Base-by-base conservation (phyloP, 2,888 invertebrate species). In the Iphiclides podalirius region DNA sequence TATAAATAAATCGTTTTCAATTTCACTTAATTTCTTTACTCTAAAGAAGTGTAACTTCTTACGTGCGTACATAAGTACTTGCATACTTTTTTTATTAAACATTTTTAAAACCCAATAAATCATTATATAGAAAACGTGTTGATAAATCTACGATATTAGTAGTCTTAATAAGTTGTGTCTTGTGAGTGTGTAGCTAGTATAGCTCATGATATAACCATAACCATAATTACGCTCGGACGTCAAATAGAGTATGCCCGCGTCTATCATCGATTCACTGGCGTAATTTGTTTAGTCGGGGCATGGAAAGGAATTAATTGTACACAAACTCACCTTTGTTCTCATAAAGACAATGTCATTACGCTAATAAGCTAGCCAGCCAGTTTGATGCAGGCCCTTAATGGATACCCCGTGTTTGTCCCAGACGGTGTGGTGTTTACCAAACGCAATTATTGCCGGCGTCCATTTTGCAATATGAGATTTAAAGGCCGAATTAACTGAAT, bases 391-490 rank as follows among this genome's bases (percentile, higher is more conserved):
- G 55, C 60, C 63, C 69, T 61, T 82, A 85, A 84, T 84, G 83
- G 81, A 77, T 60, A 67, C 64, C 60, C 65, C 60, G 58, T 63
- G 61, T 60, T 47, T 49, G 49, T 55, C 59, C 54, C 58, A 59
- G 55, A 56, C 54, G 60, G 65, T 59, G 65, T 60, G 67, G 59
- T 84, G 78, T 86, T 81, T 81, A 67, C 73, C 61, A 84, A 88
- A 88, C 79, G 72, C 72, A 86, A 87, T 87, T 87, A 87, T 79
- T 81, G 71, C 64, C 70, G 63, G 62, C 77, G 79, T 79, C 81
- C 84, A 84, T 83, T 82, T 74, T 70, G 79, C 77, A 82, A 83
- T 85, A 87, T 85, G 83, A 86, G 87, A 86, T 87, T 86, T 85
- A 77, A 78, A 70, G 76, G 74, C 74, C 73, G 75, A 86, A 85